Evolutionary conservation across 2,797 vertebrate genomes (phyloP).

Genomic region (Silurus lanzhouensis): DNA sequence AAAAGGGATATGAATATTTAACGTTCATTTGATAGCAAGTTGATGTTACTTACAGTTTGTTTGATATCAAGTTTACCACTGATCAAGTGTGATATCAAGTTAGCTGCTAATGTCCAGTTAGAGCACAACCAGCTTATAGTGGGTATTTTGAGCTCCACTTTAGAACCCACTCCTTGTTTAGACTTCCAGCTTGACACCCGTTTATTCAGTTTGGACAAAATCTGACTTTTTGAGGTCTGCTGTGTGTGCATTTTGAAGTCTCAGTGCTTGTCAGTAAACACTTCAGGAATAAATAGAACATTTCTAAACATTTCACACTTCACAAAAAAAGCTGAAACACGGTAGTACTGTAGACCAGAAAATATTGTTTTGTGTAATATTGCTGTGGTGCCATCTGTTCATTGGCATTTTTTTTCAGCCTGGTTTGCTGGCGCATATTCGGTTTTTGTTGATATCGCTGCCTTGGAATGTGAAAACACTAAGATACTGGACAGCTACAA

Average conservation of each 20-base stretch:
- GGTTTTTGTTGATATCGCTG: background rate
- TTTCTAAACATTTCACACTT: background rate
- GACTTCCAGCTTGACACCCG: background rate
- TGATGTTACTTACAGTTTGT: slow-evolving; percentile 10
- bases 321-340: background rate
- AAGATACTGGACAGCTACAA: background rate
- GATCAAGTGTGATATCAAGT: background rate
- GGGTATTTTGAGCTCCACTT: slow-evolving; percentile 30
- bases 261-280: background rate
- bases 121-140: slow-evolving; percentile 13
- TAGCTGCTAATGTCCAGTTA: background rate
- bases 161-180: background rate
- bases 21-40: background rate
- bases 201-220: slow-evolving; percentile 13
- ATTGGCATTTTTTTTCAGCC: too few species aligned
- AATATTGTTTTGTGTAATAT: background rate
- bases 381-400: background rate
- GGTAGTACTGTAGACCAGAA: background rate
- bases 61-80: background rate
- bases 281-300: background rate
- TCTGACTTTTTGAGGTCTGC: slow-evolving; percentile 3
- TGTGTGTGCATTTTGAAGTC: background rate
- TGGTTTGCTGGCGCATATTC: too few species aligned
- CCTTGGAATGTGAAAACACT: background rate
- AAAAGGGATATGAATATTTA: background rate